Conservation (phyloP, 2,113 vertebrate genomes). For the Oncorhynchus mykiss region DNA sequence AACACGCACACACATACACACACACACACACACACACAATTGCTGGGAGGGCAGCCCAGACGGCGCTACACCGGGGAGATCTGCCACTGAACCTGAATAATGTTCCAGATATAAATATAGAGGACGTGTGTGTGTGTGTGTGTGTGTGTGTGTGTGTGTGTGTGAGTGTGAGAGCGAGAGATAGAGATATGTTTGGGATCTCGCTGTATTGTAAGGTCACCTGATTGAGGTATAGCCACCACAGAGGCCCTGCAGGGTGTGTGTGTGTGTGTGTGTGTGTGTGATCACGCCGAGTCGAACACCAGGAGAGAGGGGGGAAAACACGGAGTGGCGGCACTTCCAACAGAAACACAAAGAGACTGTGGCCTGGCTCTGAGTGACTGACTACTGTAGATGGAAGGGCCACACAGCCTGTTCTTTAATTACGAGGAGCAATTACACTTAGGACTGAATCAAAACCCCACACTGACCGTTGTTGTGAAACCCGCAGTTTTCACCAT, state of each 20-base stretch:
- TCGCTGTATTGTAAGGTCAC: too few relatives aligned
- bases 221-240: too few relatives aligned
- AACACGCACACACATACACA: neutral
- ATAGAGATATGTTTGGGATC: neutral
- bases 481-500: conserved; percentile 10
- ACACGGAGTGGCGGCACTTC: too few relatives aligned
- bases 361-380: neutral
- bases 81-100: conserved; percentile 25
- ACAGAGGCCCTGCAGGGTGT: too few relatives aligned
- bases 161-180: too few relatives aligned
- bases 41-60: conserved; percentile 15
- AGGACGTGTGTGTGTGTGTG: neutral
- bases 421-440: conserved; percentile 31
- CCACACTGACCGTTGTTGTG: conserved; percentile 14
- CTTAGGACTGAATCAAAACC: conserved; percentile 37
- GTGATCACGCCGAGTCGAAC: too few relatives aligned
- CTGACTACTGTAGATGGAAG: neutral
- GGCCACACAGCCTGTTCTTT: neutral
- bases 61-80: neutral
- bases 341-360: too few relatives aligned
- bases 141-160: neutral
- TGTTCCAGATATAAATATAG: conserved; percentile 6
- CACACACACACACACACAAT: conserved; percentile 34
- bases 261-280: too few relatives aligned
- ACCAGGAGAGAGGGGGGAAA: too few relatives aligned